Percentiles rank a stretch among this genome's conserved stretches.
Conservation (phyloP, 2,888 invertebrate genomes). For the Mongoloraphidia duomilia region DNA sequence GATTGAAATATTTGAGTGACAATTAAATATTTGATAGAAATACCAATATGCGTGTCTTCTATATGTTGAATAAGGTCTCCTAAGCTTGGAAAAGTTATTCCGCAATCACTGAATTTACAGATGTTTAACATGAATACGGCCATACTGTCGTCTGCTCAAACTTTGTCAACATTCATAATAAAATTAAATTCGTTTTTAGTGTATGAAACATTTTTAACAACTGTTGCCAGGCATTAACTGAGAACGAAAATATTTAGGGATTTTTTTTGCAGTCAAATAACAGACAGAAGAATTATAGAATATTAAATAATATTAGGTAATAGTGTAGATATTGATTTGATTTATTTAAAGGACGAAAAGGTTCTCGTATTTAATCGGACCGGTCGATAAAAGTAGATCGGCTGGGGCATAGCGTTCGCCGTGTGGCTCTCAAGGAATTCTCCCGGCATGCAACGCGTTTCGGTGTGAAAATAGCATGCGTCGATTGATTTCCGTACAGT, state of each 20-base stretch:
- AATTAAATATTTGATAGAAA: slow-evolving; percentile 25
- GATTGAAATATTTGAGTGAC: slow-evolving; percentile 1
- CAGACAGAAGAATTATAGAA: too few species aligned
- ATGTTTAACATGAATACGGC: slow-evolving; percentile 82
- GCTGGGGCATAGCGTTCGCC: slow-evolving; percentile 18
- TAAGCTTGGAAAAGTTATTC: slow-evolving; percentile 66
- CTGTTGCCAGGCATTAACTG: too few species aligned
- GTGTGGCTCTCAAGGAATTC: slow-evolving; percentile 19
- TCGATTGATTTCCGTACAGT: slow-evolving; percentile 20
- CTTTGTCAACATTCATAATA: neutral
- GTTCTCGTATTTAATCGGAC: neutral
- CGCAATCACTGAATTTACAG: slow-evolving; percentile 80
- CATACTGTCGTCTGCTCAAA: slow-evolving; percentile 36
- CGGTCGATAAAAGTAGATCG: slow-evolving; percentile 25
- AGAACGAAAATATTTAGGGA: too few species aligned
- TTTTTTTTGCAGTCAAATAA: too few species aligned
- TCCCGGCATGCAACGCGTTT: slow-evolving; percentile 10
- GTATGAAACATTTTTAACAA: too few species aligned
- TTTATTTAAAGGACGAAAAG: too few species aligned
- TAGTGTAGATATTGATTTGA: too few species aligned
- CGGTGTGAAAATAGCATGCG: slow-evolving; percentile 12
- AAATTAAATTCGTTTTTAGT: too few species aligned
- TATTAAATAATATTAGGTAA: too few species aligned
- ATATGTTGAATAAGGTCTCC: slow-evolving; percentile 59
- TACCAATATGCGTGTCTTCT: slow-evolving; percentile 73